Base-by-base conservation (phyloP, 1,140 invertebrate genomes). In the Matsumurasca onukii region DNA sequence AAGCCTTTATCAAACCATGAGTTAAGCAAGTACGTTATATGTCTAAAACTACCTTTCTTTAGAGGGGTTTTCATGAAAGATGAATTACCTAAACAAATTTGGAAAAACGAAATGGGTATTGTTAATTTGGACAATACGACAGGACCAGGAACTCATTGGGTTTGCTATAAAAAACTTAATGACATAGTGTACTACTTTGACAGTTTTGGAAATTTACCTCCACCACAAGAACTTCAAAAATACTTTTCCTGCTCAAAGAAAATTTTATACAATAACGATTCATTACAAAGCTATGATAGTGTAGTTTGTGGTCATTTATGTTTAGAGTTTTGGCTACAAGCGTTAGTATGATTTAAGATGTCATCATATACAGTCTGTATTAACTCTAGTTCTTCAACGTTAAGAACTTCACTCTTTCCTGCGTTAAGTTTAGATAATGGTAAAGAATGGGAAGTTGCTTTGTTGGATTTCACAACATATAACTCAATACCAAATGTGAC, bases 401-500 rank as follows among this genome's bases (percentile, higher is more conserved):
- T 69, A n/a, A 51, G 20, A 12, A 22, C n/a, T 52, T 13, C 13
- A 2, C 34, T 66, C 49, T 66, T 70, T 22, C 64, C 34, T 31
- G 24, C 51, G 1, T 1, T 66, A 24, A 0, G 51, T 30, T 3
- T 52, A 15, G 20, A 25, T 5, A 20, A 17, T 1, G 34, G 1
- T 29, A 17, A 15, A 31, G 5, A 51, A 20, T 64, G 30, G 27
- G 61, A 64, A n/a, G 13, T 34, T n/a, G 61, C 9, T 5, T 20
- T 64, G 2, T 12, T 34, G 12, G 13, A 1, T 52, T 48, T 70
- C n/a, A 15, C 24, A 27, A 45, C 52, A 15, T 57, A 59, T 39
- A 70, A 66, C 39, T 27, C 49, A 1, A 66, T 70, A 20, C 63
- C 63, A 15, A 70, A 66, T 24, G 49, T 70, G 13, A 20, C 48